Evolutionary conservation across 2,888 invertebrate genomes (phyloP).

Genomic region (Alsophila aescularia): DNA sequence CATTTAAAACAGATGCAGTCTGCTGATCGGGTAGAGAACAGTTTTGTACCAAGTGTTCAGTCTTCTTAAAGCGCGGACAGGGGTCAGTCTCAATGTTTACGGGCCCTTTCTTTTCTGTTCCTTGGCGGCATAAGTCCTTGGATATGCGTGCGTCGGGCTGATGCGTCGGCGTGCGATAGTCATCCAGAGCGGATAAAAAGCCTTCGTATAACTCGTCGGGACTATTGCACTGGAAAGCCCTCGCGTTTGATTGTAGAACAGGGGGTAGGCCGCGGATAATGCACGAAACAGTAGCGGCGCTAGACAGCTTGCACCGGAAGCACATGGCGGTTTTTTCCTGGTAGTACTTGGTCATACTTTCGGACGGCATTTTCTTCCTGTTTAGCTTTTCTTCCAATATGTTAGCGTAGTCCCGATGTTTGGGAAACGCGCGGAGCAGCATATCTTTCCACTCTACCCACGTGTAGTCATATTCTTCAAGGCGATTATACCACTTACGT

Average conservation of each 20-base stretch:
- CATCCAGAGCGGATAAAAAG: constrained; percentile 38
- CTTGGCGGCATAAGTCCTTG: no score
- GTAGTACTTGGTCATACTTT: constrained; percentile 44
- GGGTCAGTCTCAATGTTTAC: no score
- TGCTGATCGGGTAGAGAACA: no score
- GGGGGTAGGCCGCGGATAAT: constrained; percentile 38
- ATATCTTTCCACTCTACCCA: constrained; percentile 45
- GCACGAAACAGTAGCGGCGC: constrained; percentile 39
- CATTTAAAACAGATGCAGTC: no score
- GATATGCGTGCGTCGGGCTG: no score
- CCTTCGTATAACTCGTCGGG: constrained; percentile 40
- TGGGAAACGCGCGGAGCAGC: constrained; percentile 40
- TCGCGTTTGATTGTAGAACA: constrained; percentile 39
- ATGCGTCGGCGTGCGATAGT: constrained; percentile 28
- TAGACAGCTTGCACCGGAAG: constrained; percentile 39
- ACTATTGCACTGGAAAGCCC: constrained; percentile 38
- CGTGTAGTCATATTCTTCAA: constrained; percentile 40
- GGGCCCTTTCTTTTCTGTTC: no score
- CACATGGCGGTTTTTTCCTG: constrained; percentile 47
- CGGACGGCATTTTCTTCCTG: constrained; percentile 26
- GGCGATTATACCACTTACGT: constrained; percentile 35
- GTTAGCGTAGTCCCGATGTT: constrained; percentile 35
- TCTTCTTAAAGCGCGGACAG: no score
- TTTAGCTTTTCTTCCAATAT: constrained; percentile 39
- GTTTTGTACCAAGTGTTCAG: no score